Conservation (phyloP, 2,888 invertebrate species). For the Galeruca laticollis region DNA sequence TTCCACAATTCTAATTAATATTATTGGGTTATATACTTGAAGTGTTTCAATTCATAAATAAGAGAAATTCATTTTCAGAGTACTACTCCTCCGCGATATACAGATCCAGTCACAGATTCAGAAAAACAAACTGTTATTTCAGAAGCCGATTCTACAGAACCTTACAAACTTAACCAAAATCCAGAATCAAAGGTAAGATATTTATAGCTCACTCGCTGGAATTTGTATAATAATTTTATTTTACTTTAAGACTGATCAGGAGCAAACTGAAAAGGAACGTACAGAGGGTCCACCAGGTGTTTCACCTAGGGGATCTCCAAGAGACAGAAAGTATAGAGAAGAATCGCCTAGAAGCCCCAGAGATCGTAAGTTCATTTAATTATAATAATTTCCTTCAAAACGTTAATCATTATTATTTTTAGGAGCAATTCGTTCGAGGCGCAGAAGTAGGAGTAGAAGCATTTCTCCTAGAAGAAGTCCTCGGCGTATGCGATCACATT, state of each 20-base stretch:
- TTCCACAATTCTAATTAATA: too few relatives aligned
- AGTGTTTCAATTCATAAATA: too few relatives aligned
- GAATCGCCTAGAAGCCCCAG: conserved; percentile 46
- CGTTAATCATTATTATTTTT: conserved; percentile 17
- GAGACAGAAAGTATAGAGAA: conserved; percentile 42
- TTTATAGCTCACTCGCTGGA: neutral
- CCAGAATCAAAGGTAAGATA: conserved; percentile 44
- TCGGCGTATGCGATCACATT: conserved; percentile 55
- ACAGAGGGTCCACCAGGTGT: conserved; percentile 63
- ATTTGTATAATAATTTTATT: neutral
- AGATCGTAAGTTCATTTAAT: conserved; percentile 42
- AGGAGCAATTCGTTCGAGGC: conserved; percentile 38
- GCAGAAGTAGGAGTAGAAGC: conserved; percentile 41
- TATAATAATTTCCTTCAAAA: neutral
- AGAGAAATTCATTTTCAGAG: conserved; percentile 27
- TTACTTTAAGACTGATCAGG: conserved; percentile 34
- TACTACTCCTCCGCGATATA: conserved; percentile 36
- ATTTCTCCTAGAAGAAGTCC: conserved; percentile 54
- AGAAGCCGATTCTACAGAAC: conserved; percentile 66
- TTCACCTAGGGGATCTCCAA: conserved; percentile 60
- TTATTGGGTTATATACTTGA: too few relatives aligned
- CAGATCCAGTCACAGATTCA: conserved; percentile 47
- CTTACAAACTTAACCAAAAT: conserved; percentile 52
- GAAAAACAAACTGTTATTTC: conserved; percentile 64
- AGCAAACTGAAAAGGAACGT: conserved; percentile 40